These are phyloP conservation scores for Tetragnatha montana DNA, from an alignment of 2,888 invertebrate genomes.

Conservation along the genomic window DNA sequence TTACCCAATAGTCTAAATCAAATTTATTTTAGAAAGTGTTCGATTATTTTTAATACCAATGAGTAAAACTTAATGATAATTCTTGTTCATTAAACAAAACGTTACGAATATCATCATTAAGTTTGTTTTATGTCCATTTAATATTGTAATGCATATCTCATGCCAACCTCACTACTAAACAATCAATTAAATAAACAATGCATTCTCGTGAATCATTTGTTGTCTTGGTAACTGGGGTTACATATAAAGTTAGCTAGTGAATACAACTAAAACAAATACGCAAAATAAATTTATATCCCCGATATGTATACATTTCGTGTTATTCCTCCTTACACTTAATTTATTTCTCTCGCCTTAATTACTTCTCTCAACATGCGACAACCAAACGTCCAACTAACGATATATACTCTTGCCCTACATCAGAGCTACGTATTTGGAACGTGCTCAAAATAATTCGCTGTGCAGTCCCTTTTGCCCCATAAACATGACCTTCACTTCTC, in stretches of 20 bases:
- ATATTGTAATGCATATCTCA: too few relatives aligned
- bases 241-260: background rate
- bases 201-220: too few relatives aligned
- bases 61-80: too few relatives aligned
- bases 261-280: background rate
- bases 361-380: background rate
- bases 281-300: background rate
- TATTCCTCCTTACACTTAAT: background rate
- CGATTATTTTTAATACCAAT: too few relatives aligned
- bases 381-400: conserved; percentile 6
- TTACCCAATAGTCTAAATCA: too few relatives aligned
- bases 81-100: too few relatives aligned
- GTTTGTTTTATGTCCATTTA: too few relatives aligned
- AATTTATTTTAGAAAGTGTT: too few relatives aligned
- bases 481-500: conserved; percentile 42
- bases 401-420: conserved; percentile 33
- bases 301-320: background rate
- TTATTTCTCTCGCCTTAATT: conserved; percentile 12
- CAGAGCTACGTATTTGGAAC: conserved; percentile 3
- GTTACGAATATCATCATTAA: too few relatives aligned
- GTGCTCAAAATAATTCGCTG: conserved; percentile 16
- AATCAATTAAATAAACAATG: too few relatives aligned
- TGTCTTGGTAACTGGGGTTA: too few relatives aligned
- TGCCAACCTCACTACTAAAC: too few relatives aligned
- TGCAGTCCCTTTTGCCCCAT: conserved; percentile 27